Conservation (phyloP, 1,140 invertebrate species). For the Cepaea nemoralis region DNA sequence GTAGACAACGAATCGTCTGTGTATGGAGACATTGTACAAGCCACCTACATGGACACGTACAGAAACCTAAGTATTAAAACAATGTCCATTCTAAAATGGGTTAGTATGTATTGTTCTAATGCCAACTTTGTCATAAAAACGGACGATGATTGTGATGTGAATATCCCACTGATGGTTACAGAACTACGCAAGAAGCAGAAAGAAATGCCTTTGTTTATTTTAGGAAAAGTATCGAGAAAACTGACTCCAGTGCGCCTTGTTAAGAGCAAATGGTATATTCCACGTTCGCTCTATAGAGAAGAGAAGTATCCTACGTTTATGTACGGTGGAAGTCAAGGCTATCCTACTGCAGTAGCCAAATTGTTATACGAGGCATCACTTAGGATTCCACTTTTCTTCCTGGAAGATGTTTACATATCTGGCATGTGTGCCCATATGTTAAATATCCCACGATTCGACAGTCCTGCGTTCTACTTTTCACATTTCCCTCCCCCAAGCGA, state of each 20-base stretch:
- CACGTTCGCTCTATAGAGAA: background rate
- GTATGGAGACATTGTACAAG: slow-evolving; percentile 18
- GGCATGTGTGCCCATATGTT: background rate
- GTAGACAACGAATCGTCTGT: background rate
- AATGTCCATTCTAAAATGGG: slow-evolving; percentile 8
- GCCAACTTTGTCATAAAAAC: slow-evolving; percentile 13
- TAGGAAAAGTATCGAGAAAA: slow-evolving; percentile 1
- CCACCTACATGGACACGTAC: background rate
- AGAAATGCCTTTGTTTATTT: background rate
- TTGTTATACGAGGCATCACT: background rate
- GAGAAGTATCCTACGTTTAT: slow-evolving; percentile 13
- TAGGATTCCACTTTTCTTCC: slow-evolving; percentile 16
- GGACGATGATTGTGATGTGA: slow-evolving; percentile 10
- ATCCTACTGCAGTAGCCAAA: background rate
- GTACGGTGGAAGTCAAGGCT: slow-evolving; percentile 2
- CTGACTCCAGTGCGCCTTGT: background rate
- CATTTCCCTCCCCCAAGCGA: background rate
- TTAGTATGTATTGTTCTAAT: background rate
- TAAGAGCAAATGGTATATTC: slow-evolving; percentile 3
- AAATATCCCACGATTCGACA: slow-evolving; percentile 9
- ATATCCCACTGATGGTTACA: slow-evolving; percentile 16
- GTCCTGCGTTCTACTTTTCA: background rate
- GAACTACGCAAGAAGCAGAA: background rate
- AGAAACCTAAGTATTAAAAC: slow-evolving; percentile 11
- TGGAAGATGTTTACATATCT: slow-evolving; percentile 14